Evolutionary conservation across 2,113 vertebrate species (phyloP).

Genomic region (Ictalurus furcatus): DNA sequence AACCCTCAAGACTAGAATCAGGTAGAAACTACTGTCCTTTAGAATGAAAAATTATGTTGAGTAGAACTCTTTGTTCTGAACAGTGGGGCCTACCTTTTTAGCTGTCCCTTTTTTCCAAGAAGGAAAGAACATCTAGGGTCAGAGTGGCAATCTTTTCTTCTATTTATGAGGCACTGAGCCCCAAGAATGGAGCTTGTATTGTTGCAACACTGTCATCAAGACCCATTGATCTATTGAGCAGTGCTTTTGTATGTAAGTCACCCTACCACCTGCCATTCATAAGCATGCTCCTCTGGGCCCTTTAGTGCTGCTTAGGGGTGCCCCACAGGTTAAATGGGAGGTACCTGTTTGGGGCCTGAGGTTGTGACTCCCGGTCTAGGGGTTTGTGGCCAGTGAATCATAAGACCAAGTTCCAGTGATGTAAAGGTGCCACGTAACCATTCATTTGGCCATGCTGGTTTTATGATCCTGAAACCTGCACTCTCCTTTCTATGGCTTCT

Average conservation of each 20-base stretch:
- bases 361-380: neutral
- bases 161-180: neutral
- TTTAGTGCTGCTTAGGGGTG: neutral
- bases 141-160: no score
- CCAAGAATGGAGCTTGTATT: neutral
- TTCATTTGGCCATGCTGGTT: neutral
- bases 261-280: neutral
- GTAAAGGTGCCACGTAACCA: neutral
- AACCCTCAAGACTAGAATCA: no score
- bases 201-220: neutral
- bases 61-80: no score
- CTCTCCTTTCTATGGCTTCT: neutral
- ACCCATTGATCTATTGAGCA: neutral
- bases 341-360: neutral
- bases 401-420: neutral
- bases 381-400: neutral
- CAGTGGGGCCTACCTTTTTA: no score
- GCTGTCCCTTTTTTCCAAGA: no score
- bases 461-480: neutral
- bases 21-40: no score
- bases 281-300: neutral
- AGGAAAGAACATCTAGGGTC: neutral
- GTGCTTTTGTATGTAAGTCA: no score
- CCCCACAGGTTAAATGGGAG: neutral
- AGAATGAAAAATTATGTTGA: no score